Evolutionary conservation across 2,113 vertebrate species (phyloP), one percentile per base, ranked within the genome.

Genomic region (Corythaixoides concolor): DNA sequence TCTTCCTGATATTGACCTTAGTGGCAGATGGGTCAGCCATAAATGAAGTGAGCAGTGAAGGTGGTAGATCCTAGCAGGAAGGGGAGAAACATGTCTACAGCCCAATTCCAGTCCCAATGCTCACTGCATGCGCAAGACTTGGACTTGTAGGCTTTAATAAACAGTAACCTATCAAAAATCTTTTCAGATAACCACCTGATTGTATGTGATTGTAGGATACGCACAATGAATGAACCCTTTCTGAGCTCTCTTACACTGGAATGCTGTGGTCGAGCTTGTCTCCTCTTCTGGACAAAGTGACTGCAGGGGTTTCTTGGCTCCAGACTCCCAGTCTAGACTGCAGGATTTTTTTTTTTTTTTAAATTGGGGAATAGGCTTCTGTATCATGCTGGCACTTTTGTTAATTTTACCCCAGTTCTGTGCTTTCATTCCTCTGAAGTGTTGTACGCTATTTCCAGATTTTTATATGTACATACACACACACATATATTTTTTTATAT

Each of bases 111-210:
- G 15, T 15, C 68, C 68, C 18, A 64, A 60, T 15, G 20, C n/a
- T 39, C 6, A 16, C 35, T 1, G 2, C 1, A 0, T 12, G 30
- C 1, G 0, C 0, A 24, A n/a, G 15, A 43, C 30, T 39, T 55
- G 59, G 26, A 27, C 26, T 66, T n/a, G 5, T 0, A 9, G 32
- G 8, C 8, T 55, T 83, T 15, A 27, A 41, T 23, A 33, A 41
- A 49, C 3, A 45, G 6, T 23, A 76, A 41, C 3, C 24, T 33
- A 15, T 2, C 15, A 41, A 83, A 88, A 83, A n/a, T 6, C 8
- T 30, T 82, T 74, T 18, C 62, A 33, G 82, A 26, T 19, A 45
- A 43, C 17, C 0, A 0, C 32, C 37, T 59, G 41, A 8, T 35
- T 1, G 0, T 18, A 5, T 3, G 5, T 37, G 62, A 14, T 3